A percentile compares a stretch with the other conserved stretches of the same genome.
phyloP scores from a whole-genome alignment of 2,888 invertebrate species.

The Nomada ferruginata region DNA sequence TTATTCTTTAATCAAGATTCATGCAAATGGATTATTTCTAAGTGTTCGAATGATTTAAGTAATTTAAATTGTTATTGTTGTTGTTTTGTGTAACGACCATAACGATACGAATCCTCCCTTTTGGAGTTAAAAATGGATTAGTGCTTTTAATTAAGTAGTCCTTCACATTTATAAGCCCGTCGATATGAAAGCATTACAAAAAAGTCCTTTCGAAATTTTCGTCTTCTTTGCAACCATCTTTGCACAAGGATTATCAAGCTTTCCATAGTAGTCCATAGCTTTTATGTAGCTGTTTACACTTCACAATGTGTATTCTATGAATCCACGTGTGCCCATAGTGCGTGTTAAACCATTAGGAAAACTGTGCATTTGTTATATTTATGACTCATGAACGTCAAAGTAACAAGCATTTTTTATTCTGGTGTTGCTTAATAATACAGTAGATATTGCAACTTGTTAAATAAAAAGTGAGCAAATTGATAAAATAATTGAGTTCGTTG shows the following conservation, averaged over 20 bases:
- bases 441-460: background rate
- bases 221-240: slow-evolving; percentile 25
- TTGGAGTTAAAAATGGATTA: background rate
- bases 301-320: slow-evolving; percentile 58
- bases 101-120: background rate
- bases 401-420: slow-evolving; percentile 38
- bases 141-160: background rate
- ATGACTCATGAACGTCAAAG: slow-evolving; percentile 44
- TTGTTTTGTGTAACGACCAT: background rate
- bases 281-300: slow-evolving; percentile 37
- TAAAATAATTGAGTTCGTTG: no score
- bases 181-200: background rate
- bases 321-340: background rate
- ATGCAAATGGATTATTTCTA: slow-evolving; percentile 17
- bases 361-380: slow-evolving; percentile 32
- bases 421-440: background rate
- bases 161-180: background rate
- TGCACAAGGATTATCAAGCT: slow-evolving; percentile 38
- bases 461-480: background rate
- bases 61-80: background rate
- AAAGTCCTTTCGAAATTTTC: slow-evolving; percentile 20
- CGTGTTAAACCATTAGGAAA: slow-evolving; percentile 18
- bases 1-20: slow-evolving; percentile 11
- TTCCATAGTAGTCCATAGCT: background rate
- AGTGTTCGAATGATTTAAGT: background rate